Conservation (phyloP, 2,113 vertebrate species). For the Girardinichthys multiradiatus region DNA sequence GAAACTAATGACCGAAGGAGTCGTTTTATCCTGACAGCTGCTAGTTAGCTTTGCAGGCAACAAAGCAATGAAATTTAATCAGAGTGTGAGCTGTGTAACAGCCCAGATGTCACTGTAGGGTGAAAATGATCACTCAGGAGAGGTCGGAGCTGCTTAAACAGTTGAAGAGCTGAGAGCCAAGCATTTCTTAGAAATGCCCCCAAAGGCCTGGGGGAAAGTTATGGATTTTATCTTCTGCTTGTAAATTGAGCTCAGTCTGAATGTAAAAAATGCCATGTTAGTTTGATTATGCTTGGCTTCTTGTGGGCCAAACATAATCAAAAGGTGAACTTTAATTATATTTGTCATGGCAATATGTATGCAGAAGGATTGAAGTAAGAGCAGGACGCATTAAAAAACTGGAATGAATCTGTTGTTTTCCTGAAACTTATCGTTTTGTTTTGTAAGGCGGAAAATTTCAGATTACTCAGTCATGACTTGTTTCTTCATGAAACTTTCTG, state of each 20-base stretch:
- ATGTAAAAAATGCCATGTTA: conserved; percentile 43
- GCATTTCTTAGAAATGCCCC: conserved; percentile 39
- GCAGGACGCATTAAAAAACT: conserved; percentile 13
- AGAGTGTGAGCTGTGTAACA: conserved; percentile 43
- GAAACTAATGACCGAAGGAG: neutral
- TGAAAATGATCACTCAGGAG: conserved; percentile 48
- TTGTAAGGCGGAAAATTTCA: conserved; percentile 46
- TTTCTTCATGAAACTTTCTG: too few relatives aligned
- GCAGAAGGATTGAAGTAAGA: conserved; percentile 38
- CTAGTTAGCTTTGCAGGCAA: conserved; percentile 43
- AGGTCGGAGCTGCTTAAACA: conserved; percentile 49
- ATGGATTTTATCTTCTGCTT: conserved; percentile 42
- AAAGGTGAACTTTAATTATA: conserved; percentile 55
- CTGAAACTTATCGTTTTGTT: conserved; percentile 42
- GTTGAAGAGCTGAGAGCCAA: conserved; percentile 31
- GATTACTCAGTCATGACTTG: neutral
- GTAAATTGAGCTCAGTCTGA: conserved; percentile 50
- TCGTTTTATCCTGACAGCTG: conserved; percentile 18
- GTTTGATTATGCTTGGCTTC: conserved; percentile 53
- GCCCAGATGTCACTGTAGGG: conserved; percentile 43
- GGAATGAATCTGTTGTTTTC: conserved; percentile 45
- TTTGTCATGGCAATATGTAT: conserved; percentile 55
- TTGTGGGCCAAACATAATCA: conserved; percentile 44
- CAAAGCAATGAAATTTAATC: conserved; percentile 25
- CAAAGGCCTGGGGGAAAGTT: conserved; percentile 44